A percentile compares a stretch with the other conserved stretches of the same genome.
phyloP scores from a whole-genome alignment of 1,140 invertebrate species.

The Drosophila pallidifrons region DNA sequence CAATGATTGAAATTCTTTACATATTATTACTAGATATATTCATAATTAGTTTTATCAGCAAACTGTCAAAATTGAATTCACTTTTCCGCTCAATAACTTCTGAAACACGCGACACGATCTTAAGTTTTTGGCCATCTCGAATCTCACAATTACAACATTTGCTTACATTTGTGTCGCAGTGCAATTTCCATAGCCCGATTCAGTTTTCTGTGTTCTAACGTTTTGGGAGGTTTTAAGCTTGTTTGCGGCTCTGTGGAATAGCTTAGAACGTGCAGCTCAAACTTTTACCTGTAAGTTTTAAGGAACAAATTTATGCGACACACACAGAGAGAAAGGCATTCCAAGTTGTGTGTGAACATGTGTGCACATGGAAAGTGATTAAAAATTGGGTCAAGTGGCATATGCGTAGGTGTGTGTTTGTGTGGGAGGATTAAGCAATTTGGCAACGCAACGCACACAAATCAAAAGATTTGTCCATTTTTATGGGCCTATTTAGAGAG shows the following conservation, averaged over 20 bases:
- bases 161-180: constrained; percentile 40
- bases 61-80: not conserved
- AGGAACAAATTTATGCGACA: constrained; percentile 76
- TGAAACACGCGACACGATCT: not conserved
- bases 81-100: too few relatives aligned
- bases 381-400: constrained; percentile 81
- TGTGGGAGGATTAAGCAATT: constrained; percentile 71
- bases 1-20: too few relatives aligned
- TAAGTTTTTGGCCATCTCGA: constrained; percentile 21
- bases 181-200: constrained; percentile 4
- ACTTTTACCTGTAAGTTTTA: constrained; percentile 72
- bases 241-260: constrained; percentile 54
- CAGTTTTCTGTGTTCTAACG: constrained; percentile 6
- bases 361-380: constrained; percentile 77
- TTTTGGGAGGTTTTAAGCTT: constrained; percentile 58
- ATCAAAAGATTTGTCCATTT: constrained; percentile 76
- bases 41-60: too few relatives aligned
- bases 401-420: constrained; percentile 63
- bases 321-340: constrained; percentile 12
- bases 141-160: constrained; percentile 26
- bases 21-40: too few relatives aligned
- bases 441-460: constrained; percentile 66
- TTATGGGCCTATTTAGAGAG: constrained; percentile 5
- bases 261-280: constrained; percentile 78
- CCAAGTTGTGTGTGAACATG: constrained; percentile 47